Percentiles rank a stretch among this genome's conserved stretches.
phyloP scores from a whole-genome alignment of 2,797 vertebrate species.

The Hydrocynus forskahlii region DNA sequence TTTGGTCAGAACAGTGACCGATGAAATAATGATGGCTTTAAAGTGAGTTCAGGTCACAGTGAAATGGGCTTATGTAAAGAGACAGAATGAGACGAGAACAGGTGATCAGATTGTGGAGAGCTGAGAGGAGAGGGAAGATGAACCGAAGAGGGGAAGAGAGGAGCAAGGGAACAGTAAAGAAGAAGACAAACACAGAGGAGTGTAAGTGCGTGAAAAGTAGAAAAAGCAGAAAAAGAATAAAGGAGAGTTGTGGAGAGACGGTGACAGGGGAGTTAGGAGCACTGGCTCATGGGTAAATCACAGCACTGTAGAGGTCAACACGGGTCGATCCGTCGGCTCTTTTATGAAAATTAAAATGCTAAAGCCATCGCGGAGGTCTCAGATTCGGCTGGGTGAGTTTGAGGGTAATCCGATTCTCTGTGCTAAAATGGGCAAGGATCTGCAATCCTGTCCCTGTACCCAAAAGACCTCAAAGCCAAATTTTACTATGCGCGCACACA shows the following conservation, averaged over 20 bases:
- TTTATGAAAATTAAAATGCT: slow-evolving; percentile 68
- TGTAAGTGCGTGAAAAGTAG: not conserved
- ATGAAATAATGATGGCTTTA: slow-evolving; percentile 4
- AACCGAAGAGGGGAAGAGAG: not conserved
- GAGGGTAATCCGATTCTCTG: slow-evolving; percentile 31
- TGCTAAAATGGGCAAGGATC: slow-evolving; percentile 32
- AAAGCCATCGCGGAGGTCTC: slow-evolving; percentile 39
- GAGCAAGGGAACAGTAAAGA: not conserved
- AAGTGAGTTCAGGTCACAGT: slow-evolving; percentile 14
- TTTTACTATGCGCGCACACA: not conserved
- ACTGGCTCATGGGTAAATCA: slow-evolving; percentile 37
- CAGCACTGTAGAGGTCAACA: slow-evolving; percentile 49
- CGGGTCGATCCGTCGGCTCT: slow-evolving; percentile 45
- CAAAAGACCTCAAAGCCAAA: slow-evolving; percentile 13
- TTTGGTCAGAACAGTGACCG: slow-evolving; percentile 5
- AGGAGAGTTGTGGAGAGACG: slow-evolving; percentile 37
- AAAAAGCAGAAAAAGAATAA: not conserved
- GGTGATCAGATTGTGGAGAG: not conserved
- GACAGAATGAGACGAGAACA: slow-evolving; percentile 14
- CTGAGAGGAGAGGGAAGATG: not conserved
- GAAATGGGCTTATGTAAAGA: slow-evolving; percentile 20
- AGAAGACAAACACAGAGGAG: not conserved
- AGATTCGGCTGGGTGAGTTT: slow-evolving; percentile 13
- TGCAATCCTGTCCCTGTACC: slow-evolving; percentile 16
- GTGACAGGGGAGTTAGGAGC: slow-evolving; percentile 19